These are phyloP conservation scores for Calliphora vicina DNA, from an alignment of 1,140 invertebrate genomes.

Conservation along the genomic window DNA sequence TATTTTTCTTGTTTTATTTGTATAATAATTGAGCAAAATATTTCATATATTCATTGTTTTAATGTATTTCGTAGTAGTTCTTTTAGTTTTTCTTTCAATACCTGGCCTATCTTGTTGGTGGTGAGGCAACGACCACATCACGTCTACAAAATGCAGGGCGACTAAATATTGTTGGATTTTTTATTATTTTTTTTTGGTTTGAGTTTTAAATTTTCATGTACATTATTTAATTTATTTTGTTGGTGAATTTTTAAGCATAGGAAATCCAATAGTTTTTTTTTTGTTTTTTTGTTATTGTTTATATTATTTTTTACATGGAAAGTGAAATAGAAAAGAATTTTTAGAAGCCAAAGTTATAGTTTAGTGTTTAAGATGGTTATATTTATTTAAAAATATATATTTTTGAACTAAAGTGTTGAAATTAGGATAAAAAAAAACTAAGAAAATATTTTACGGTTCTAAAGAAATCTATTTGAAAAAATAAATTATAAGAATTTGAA, in stretches of 20 bases:
- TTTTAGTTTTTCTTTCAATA: slow-evolving; percentile 17
- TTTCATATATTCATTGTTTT: slow-evolving; percentile 2
- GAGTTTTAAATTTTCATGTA: not conserved
- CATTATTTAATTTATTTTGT: not conserved
- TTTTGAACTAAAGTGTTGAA: not conserved
- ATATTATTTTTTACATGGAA: slow-evolving; percentile 35
- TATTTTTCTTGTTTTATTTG: slow-evolving; percentile 11
- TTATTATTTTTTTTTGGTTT: slow-evolving; percentile 15
- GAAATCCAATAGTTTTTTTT: slow-evolving; percentile 23
- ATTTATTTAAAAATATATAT: not conserved
- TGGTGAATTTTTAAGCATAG: slow-evolving; percentile 28
- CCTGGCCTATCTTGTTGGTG: slow-evolving; percentile 45
- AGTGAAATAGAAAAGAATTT: slow-evolving; percentile 38
- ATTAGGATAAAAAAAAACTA: not conserved
- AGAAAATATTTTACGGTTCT: not conserved
- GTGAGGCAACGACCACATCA: slow-evolving; percentile 62
- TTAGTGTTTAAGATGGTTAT: slow-evolving; percentile 18
- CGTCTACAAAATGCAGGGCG: slow-evolving; percentile 63
- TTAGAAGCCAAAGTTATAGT: slow-evolving; percentile 35
- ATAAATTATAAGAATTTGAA: not conserved
- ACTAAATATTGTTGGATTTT: slow-evolving; percentile 45
- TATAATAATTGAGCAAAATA: slow-evolving; percentile 7
- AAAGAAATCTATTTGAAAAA: not conserved
- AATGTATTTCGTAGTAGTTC: not conserved
- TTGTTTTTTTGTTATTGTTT: slow-evolving; percentile 33